Conservation (phyloP, 2,797 vertebrate species). For the Xenops minutus region DNA sequence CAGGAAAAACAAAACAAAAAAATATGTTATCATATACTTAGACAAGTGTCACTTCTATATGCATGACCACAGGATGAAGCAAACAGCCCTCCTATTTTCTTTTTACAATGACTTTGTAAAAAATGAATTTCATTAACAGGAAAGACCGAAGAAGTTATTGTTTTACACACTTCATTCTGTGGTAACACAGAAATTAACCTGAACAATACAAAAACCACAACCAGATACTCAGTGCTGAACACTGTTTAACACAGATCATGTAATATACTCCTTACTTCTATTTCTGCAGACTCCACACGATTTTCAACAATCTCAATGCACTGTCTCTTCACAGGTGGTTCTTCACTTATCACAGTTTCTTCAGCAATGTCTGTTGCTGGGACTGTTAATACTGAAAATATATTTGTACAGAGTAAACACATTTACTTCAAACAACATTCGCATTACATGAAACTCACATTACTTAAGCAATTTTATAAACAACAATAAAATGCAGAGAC, state of each 20-base stretch:
- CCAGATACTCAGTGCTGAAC: slow-evolving; percentile 49
- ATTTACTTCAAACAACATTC: neutral
- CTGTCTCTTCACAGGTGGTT: slow-evolving; percentile 82
- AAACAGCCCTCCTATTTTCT: neutral
- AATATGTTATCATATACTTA: neutral
- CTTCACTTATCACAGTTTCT: slow-evolving; percentile 88
- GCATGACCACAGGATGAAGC: neutral
- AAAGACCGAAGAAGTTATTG: slow-evolving; percentile 30
- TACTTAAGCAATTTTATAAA: neutral
- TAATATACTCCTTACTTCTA: slow-evolving; percentile 81
- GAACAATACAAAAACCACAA: neutral
- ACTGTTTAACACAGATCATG: slow-evolving; percentile 65
- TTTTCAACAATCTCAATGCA: slow-evolving; percentile 86
- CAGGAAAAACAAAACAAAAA: neutral
- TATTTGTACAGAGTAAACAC: neutral
- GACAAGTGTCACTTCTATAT: neutral
- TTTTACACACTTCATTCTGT: slow-evolving; percentile 46
- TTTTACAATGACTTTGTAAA: slow-evolving; percentile 24
- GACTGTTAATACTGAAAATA: slow-evolving; percentile 82
- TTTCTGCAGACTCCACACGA: slow-evolving; percentile 81
- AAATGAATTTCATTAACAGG: slow-evolving; percentile 53
- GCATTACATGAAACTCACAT: neutral
- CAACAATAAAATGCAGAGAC: neutral
- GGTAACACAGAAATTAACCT: slow-evolving; percentile 45
- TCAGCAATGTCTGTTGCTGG: slow-evolving; percentile 88